Percentiles rank a stretch among this genome's conserved stretches.
Conservation (phyloP, 2,797 vertebrate species). For the Triplophysa yarkandensis region DNA sequence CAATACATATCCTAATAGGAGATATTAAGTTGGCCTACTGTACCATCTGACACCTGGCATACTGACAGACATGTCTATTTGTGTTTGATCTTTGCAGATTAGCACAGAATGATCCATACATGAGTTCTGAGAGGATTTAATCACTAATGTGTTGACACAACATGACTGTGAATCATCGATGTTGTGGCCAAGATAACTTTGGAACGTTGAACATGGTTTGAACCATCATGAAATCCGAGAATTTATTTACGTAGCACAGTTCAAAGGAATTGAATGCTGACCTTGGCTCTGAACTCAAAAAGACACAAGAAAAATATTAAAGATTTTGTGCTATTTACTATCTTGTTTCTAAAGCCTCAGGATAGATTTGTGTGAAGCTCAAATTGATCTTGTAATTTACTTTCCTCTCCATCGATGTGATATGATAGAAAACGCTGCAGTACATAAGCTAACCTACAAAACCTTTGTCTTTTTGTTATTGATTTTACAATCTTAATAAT, state of each 20-base stretch:
- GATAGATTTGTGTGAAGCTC: too few relatives aligned
- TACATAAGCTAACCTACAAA: background rate
- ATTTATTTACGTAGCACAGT: too few relatives aligned
- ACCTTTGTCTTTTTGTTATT: too few relatives aligned
- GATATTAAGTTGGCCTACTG: background rate
- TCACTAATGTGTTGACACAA: background rate
- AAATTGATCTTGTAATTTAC: too few relatives aligned
- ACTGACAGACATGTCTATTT: constrained; percentile 7
- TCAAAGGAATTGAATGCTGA: background rate
- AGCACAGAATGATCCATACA: constrained; percentile 1
- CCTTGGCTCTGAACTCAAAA: background rate
- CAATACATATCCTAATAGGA: background rate
- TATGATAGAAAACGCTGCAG: background rate
- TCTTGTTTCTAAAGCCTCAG: background rate
- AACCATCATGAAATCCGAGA: too few relatives aligned
- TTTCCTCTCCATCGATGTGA: too few relatives aligned
- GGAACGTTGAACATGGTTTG: background rate
- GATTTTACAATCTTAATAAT: too few relatives aligned
- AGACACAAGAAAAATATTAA: background rate
- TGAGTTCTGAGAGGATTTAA: background rate
- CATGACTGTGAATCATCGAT: constrained; percentile 4
- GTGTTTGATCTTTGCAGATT: constrained; percentile 7
- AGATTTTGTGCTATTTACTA: background rate
- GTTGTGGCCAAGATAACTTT: background rate
- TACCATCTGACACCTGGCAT: background rate